A percentile compares a stretch with the other conserved stretches of the same genome.
These are phyloP conservation scores for Mionectes macconnelli DNA, from an alignment of 2,113 vertebrate species.

Conservation along the genomic window DNA sequence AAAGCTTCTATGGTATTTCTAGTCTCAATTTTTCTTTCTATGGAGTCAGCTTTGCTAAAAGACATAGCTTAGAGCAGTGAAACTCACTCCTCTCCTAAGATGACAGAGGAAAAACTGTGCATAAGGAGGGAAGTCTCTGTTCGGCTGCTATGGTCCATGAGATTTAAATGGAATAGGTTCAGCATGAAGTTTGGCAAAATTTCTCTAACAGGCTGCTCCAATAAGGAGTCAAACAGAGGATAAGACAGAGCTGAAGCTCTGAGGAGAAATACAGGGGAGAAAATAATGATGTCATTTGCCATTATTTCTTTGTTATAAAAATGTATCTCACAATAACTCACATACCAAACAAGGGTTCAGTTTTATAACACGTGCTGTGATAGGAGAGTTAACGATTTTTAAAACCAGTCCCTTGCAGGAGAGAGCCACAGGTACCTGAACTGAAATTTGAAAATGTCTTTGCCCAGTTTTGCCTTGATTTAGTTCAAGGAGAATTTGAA, in stretches of 20 bases:
- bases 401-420: background rate
- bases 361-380: background rate
- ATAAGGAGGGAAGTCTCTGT: background rate
- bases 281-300: background rate
- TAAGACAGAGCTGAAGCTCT: background rate
- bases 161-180: background rate
- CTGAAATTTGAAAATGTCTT: conserved; percentile 25
- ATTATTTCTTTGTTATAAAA: background rate
- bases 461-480: background rate
- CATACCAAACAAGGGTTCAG: background rate
- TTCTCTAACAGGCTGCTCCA: background rate
- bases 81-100: background rate
- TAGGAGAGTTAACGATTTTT: background rate
- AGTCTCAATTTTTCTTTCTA: background rate
- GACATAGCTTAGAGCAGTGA: background rate
- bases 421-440: background rate
- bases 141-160: background rate
- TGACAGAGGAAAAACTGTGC: background rate
- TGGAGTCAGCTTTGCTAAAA: background rate
- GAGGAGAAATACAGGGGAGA: background rate
- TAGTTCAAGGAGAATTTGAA: background rate
- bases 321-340: background rate
- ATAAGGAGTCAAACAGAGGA: background rate
- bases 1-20: background rate
- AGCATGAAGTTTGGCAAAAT: background rate